A percentile compares a stretch with the other conserved stretches of the same genome.
phyloP scores from a whole-genome alignment of 2,113 vertebrate genomes.

The Chloebia gouldiae region DNA sequence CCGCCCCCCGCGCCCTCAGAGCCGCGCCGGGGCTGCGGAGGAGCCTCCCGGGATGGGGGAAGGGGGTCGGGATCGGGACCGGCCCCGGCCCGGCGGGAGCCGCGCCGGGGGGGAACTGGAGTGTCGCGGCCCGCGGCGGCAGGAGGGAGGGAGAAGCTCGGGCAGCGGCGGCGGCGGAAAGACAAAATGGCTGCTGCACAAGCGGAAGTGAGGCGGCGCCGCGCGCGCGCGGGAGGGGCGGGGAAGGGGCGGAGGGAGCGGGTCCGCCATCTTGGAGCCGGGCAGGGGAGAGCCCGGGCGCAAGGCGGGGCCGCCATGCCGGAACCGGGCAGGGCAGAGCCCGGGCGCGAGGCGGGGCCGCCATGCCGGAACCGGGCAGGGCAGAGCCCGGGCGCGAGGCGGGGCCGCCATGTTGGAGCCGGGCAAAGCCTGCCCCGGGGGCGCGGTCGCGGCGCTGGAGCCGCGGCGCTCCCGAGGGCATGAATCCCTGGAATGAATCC shows the following conservation, averaged over 20 bases:
- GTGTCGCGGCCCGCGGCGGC: slow-evolving; percentile 71
- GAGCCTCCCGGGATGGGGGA: slow-evolving; percentile 56
- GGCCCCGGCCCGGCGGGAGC: neutral
- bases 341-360: too few species aligned
- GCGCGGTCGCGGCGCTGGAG: accelerated
- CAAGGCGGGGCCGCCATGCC: too few species aligned
- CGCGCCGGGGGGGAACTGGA: slow-evolving; percentile 85
- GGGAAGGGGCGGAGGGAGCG: neutral
- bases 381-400: too few species aligned
- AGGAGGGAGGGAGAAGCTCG: slow-evolving; percentile 70
- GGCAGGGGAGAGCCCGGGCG: neutral
- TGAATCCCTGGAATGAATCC: too few species aligned
- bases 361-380: too few species aligned
- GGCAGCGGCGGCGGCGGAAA: slow-evolving; percentile 84
- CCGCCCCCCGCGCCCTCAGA: neutral
- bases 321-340: too few species aligned
- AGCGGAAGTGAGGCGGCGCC: slow-evolving; percentile 82
- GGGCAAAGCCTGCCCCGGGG: accelerated
- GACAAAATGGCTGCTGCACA: slow-evolving; percentile 99
- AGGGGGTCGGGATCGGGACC: neutral
- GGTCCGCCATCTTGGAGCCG: neutral
- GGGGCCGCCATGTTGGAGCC: neutral
- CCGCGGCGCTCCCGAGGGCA: accelerated
- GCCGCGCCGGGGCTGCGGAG: neutral
- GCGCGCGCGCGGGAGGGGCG: neutral